A percentile compares a stretch with the other conserved stretches of the same genome.
These are phyloP conservation scores for Busseola fusca DNA, from an alignment of 2,888 invertebrate species.

Conservation along the genomic window DNA sequence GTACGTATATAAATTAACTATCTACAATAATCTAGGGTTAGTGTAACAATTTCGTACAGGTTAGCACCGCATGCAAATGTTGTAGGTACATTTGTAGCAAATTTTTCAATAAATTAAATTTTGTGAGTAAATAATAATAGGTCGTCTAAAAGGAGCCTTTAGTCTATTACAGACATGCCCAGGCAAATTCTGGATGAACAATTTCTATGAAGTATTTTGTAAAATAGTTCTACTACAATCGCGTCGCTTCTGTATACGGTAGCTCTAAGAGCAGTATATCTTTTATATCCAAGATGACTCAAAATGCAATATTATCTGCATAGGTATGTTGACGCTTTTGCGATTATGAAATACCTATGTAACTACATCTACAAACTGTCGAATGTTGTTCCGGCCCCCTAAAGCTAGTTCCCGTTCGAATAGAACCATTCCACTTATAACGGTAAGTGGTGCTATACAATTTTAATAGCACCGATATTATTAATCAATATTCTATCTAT, in stretches of 20 bases:
- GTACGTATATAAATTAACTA: too few species aligned
- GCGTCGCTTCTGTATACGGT: neutral
- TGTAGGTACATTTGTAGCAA: neutral
- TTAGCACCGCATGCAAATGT: too few species aligned
- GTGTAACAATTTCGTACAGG: too few species aligned
- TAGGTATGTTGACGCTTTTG: neutral
- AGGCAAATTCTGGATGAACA: neutral
- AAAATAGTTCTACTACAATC: neutral
- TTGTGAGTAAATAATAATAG: neutral
- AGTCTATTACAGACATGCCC: neutral
- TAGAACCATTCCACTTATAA: constrained; percentile 38
- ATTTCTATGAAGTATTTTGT: neutral
- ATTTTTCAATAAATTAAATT: neutral
- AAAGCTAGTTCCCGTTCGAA: constrained; percentile 15
- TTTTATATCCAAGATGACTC: neutral
- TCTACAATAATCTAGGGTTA: too few species aligned
- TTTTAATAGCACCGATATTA: constrained; percentile 37
- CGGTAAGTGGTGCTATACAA: constrained; percentile 41
- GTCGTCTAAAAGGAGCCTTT: neutral
- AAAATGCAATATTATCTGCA: neutral
- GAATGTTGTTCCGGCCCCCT: constrained; percentile 20
- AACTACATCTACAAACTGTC: constrained; percentile 1
- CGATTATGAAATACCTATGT: constrained; percentile 10
- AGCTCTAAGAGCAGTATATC: neutral
- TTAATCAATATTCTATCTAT: constrained; percentile 45